A percentile compares a stretch with the other conserved stretches of the same genome.
Evolutionary conservation across 2,113 vertebrate genomes (phyloP).

Genomic region (Pangasianodon hypophthalmus): DNA sequence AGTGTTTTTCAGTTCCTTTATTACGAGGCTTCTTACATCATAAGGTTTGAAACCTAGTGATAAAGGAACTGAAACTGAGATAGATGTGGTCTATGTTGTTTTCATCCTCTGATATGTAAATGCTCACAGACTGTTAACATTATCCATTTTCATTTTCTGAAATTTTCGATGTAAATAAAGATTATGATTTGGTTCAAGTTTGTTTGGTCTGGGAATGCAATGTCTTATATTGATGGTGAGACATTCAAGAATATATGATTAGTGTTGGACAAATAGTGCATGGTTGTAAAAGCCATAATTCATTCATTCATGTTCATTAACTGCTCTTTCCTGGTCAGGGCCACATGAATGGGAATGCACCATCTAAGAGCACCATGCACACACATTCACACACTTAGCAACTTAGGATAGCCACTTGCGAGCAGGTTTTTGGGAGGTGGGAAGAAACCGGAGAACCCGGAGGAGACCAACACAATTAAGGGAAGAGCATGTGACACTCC

Average conservation of each 20-base stretch:
- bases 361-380: too few relatives aligned
- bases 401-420: not conserved
- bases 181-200: not conserved
- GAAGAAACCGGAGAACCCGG: too few relatives aligned
- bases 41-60: not conserved
- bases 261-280: too few relatives aligned
- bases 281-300: too few relatives aligned
- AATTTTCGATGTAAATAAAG: not conserved
- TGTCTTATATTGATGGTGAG: too few relatives aligned
- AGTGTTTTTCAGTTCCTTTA: conserved; percentile 15
- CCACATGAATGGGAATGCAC: too few relatives aligned
- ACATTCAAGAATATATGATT: too few relatives aligned
- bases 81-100: not conserved
- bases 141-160: not conserved
- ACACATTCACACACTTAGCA: not conserved
- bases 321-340: too few relatives aligned
- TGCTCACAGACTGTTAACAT: not conserved
- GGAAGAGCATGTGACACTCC: not conserved
- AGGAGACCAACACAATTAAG: not conserved
- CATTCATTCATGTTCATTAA: too few relatives aligned
- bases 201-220: not conserved
- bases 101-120: not conserved
- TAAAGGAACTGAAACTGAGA: not conserved
- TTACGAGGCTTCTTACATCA: not conserved
- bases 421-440: too few relatives aligned